phyloP scores from a whole-genome alignment of 1,140 invertebrate genomes.

The Drosophila pachea region DNA sequence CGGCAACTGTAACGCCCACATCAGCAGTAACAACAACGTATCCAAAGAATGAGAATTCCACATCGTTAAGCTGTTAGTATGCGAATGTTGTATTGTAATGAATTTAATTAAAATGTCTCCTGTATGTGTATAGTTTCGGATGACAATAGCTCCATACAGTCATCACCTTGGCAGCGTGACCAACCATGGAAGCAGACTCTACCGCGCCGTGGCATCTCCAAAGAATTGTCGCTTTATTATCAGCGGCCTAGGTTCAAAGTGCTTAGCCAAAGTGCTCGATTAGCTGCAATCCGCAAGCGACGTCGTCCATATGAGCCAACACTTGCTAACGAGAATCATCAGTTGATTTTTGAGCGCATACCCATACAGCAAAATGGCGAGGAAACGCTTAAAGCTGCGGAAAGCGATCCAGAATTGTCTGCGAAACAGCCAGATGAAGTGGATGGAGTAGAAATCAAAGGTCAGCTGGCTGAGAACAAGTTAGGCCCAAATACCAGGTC shows the following conservation, averaged over 20 bases:
- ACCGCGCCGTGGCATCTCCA: constrained; percentile 85
- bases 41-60: constrained; percentile 76
- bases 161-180: constrained; percentile 92
- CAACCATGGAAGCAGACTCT: constrained; percentile 91
- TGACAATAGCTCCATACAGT: constrained; percentile 92
- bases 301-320: constrained; percentile 81
- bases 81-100: neutral
- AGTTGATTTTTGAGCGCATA: constrained; percentile 46
- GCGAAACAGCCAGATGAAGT: constrained; percentile 40
- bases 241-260: constrained; percentile 81
- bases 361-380: constrained; percentile 52
- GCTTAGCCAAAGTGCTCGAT: constrained; percentile 74
- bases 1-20: constrained; percentile 80
- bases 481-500: constrained; percentile 23
- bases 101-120: neutral
- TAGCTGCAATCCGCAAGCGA: constrained; percentile 80
- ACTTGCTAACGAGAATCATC: constrained; percentile 39
- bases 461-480: constrained; percentile 18
- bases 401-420: constrained; percentile 19
- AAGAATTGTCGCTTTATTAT: constrained; percentile 87
- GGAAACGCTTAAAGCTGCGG: constrained; percentile 55
- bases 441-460: constrained; percentile 47
- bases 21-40: constrained; percentile 79
- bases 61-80: constrained; percentile 80
- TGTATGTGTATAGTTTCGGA: constrained; percentile 84